phyloP scores from a whole-genome alignment of 2,113 vertebrate genomes.

The Otolemur garnettii region DNA sequence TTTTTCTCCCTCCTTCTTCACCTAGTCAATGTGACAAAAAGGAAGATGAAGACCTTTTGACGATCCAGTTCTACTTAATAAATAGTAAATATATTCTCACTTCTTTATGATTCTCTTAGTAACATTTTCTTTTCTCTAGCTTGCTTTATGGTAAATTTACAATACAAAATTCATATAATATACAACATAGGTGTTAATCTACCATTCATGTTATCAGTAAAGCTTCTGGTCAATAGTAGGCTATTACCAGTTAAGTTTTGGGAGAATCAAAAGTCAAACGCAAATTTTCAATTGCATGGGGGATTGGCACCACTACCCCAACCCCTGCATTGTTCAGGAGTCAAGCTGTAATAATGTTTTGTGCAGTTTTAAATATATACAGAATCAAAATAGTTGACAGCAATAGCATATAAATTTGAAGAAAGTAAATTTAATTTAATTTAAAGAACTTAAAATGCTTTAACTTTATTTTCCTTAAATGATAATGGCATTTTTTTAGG shows the following conservation, averaged over 20 bases:
- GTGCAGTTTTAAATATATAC: not conserved
- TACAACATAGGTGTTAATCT: not conserved
- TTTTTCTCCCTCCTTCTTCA: no score
- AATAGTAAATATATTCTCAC: not conserved
- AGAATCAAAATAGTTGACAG: constrained; percentile 22
- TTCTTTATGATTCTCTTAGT: not conserved
- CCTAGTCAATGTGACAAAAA: no score
- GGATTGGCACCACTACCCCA: not conserved
- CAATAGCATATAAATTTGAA: not conserved
- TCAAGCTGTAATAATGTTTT: not conserved
- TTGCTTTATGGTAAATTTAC: not conserved
- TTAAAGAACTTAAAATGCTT: constrained; percentile 19
- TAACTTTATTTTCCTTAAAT: not conserved
- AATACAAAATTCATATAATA: not conserved
- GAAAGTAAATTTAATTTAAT: not conserved
- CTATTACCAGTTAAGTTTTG: not conserved
- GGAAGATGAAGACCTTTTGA: no score
- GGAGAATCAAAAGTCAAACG: not conserved
- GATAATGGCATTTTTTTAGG: not conserved
- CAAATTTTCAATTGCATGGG: not conserved
- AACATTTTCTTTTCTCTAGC: not conserved
- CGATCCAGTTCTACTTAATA: not conserved
- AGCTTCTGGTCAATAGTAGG: not conserved
- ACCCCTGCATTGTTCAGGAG: not conserved
- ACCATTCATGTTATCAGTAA: not conserved